A percentile compares a stretch with the other conserved stretches of the same genome.
Evolutionary conservation across 2,113 vertebrate genomes (phyloP).

Genomic region (Ginglymostoma cirratum): DNA sequence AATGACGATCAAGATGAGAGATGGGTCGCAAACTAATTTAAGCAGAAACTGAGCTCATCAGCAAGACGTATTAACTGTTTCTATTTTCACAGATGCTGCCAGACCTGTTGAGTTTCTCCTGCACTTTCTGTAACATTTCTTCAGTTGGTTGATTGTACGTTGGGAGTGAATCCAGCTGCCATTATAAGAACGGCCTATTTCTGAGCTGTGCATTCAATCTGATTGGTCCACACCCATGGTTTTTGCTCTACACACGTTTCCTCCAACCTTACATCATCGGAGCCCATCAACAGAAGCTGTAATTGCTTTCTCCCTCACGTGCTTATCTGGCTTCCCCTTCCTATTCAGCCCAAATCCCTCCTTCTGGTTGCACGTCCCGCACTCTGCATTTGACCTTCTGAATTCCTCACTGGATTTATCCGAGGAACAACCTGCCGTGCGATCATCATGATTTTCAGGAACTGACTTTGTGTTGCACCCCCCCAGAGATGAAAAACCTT

Average conservation of each 20-base stretch:
- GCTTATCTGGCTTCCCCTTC: neutral
- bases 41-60: neutral
- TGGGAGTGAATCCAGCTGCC: neutral
- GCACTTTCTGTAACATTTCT: neutral
- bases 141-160: neutral
- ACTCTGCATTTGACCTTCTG: neutral
- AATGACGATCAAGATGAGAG: neutral
- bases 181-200: neutral
- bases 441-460: neutral
- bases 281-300: neutral
- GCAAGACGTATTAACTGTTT: neutral
- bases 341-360: neutral
- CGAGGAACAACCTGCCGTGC: no score
- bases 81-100: no score
- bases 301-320: neutral
- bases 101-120: no score
- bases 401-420: neutral
- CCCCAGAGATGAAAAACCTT: neutral
- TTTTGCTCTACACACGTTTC: neutral
- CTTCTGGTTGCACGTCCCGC: no score
- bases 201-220: neutral
- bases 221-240: neutral
- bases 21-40: neutral
- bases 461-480: neutral
- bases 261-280: neutral